Evolutionary conservation across 2,113 vertebrate genomes (phyloP).

Genomic region (Semnopithecus entellus): DNA sequence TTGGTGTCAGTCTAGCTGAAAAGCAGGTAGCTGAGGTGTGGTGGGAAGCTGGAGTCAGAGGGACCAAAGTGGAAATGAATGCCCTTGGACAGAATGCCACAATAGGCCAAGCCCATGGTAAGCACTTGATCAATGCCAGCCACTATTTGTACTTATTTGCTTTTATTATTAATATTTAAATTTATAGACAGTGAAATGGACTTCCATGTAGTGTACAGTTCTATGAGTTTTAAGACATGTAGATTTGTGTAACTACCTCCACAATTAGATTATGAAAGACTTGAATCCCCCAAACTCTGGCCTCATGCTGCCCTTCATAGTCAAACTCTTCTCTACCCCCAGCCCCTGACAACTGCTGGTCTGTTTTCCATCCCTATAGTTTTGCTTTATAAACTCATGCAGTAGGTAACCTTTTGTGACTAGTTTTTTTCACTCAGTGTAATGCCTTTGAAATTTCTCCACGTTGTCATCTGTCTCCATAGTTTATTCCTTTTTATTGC

Average conservation of each 20-base stretch:
- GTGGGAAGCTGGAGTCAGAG: background rate
- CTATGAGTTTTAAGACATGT: background rate
- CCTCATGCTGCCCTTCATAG: background rate
- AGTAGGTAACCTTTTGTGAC: background rate
- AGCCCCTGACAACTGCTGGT: background rate
- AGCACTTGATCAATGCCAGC: background rate
- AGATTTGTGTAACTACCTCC: background rate
- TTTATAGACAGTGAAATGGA: background rate
- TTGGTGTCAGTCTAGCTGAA: background rate
- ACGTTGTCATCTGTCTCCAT: fast-evolving
- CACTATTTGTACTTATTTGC: background rate
- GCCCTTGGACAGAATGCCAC: background rate
- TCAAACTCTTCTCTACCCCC: background rate
- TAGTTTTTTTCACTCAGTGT: background rate
- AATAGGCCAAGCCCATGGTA: background rate
- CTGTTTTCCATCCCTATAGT: background rate
- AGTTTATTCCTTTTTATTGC: background rate
- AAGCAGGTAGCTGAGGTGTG: background rate
- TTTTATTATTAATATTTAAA: background rate
- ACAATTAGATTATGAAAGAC: background rate
- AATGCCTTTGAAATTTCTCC: background rate
- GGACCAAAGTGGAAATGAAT: background rate
- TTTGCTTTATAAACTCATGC: background rate
- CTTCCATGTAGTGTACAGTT: background rate
- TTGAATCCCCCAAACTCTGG: background rate